Evolutionary conservation across 2,113 vertebrate species (phyloP).

Genomic region (Periophthalmodon schlosseri): DNA sequence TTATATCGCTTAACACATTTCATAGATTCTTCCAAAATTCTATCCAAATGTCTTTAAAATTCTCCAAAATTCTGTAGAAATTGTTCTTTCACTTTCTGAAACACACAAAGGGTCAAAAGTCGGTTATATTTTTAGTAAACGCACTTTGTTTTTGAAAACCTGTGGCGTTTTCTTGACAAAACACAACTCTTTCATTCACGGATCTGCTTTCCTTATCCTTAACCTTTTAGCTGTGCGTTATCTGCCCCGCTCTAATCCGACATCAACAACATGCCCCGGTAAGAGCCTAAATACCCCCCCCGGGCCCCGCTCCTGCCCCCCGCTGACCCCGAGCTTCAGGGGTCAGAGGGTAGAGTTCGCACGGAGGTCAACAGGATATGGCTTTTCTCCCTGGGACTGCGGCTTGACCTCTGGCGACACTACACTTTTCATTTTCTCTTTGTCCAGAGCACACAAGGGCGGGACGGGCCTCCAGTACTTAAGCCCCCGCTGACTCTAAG

Average conservation of each 20-base stretch:
- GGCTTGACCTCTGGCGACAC: slow-evolving; percentile 65
- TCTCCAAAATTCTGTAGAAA: not conserved
- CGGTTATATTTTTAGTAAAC: not conserved
- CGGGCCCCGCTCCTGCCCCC: slow-evolving; percentile 17
- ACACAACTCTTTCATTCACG: not conserved
- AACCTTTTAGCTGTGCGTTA: slow-evolving; percentile 20
- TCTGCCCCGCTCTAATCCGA: slow-evolving; percentile 6
- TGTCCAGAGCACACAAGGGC: slow-evolving; percentile 23
- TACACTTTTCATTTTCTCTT: slow-evolving; percentile 68
- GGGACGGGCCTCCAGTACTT: slow-evolving; percentile 15
- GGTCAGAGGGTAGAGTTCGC: slow-evolving; percentile 76
- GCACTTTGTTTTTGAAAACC: not conserved
- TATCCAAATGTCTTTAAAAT: no score
- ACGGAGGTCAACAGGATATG: slow-evolving; percentile 80
- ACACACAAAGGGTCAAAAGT: not conserved
- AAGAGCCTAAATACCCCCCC: slow-evolving; percentile 30
- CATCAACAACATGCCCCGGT: slow-evolving; percentile 27
- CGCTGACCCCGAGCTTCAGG: slow-evolving; percentile 57
- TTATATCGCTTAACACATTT: no score
- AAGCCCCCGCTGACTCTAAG: slow-evolving; percentile 3
- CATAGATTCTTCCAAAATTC: no score
- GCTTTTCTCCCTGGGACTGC: slow-evolving; percentile 62
- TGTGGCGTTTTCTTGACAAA: slow-evolving; percentile 1
- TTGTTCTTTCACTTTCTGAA: not conserved
- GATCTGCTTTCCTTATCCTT: not conserved